phyloP scores from a whole-genome alignment of 2,888 invertebrate genomes.

The Drosophila setosimentum region DNA sequence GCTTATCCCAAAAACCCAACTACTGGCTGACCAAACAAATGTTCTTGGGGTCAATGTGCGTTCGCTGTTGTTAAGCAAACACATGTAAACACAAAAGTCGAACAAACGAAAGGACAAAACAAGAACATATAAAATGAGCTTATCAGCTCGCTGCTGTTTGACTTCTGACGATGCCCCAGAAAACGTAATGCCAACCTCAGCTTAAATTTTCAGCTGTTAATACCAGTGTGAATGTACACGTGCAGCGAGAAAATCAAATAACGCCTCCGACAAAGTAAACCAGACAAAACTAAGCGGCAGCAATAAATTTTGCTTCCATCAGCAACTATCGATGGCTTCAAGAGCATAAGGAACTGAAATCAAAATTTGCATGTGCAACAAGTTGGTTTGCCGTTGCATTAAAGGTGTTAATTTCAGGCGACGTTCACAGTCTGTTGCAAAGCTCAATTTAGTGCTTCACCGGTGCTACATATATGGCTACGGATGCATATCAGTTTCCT shows the following conservation, averaged over 20 bases:
- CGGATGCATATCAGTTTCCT: slow-evolving; percentile 23
- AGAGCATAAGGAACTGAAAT: neutral
- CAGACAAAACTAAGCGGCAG: slow-evolving; percentile 34
- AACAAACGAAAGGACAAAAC: slow-evolving; percentile 54
- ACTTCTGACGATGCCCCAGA: slow-evolving; percentile 50
- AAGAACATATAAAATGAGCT: slow-evolving; percentile 69
- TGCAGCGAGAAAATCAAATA: neutral
- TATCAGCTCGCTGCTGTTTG: slow-evolving; percentile 68
- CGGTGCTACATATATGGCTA: neutral
- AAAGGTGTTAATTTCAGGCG: slow-evolving; percentile 67
- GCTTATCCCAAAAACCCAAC: slow-evolving; percentile 28
- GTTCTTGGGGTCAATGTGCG: slow-evolving; percentile 59
- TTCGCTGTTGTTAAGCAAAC: slow-evolving; percentile 52
- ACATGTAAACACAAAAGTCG: slow-evolving; percentile 62
- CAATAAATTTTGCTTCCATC: slow-evolving; percentile 52
- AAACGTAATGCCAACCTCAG: slow-evolving; percentile 50
- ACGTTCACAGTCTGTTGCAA: slow-evolving; percentile 34
- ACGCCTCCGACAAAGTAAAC: slow-evolving; percentile 7
- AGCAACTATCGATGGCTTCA: slow-evolving; percentile 38
- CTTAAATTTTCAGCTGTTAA: slow-evolving; percentile 48
- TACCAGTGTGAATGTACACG: slow-evolving; percentile 15
- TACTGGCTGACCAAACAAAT: slow-evolving; percentile 69
- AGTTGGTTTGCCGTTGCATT: slow-evolving; percentile 50
- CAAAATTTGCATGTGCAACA: slow-evolving; percentile 55
- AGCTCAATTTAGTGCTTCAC: slow-evolving; percentile 35